Percentiles rank a stretch among this genome's conserved stretches.
These are phyloP conservation scores for Acanthochromis polyacanthus DNA, from an alignment of 2,113 vertebrate genomes.

Conservation along the genomic window DNA sequence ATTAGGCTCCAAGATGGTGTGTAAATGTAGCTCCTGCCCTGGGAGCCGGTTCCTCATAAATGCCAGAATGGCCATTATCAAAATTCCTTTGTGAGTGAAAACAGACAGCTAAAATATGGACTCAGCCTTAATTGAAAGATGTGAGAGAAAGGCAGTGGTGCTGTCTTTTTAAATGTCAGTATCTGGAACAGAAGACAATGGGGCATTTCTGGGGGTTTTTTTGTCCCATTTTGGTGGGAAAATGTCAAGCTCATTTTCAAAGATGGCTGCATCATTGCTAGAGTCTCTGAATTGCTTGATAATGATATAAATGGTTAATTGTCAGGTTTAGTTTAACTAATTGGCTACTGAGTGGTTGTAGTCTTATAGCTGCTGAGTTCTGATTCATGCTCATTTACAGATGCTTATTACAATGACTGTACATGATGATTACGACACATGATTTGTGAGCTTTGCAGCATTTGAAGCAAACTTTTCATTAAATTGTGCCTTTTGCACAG, in stretches of 20 bases:
- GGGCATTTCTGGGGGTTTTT: conserved; percentile 11
- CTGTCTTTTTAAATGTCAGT: conserved; percentile 79
- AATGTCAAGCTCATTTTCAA: conserved; percentile 69
- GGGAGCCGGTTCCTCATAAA: conserved; percentile 77
- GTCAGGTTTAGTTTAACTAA: conserved; percentile 49
- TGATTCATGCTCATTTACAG: conserved; percentile 56
- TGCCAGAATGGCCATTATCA: conserved; percentile 84
- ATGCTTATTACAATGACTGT: conserved; percentile 35
- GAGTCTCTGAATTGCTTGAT: conserved; percentile 22
- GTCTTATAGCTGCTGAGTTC: conserved; percentile 35
- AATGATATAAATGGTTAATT: conserved; percentile 26
- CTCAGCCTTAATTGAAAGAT: conserved; percentile 80
- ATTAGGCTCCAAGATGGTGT: conserved; percentile 81
- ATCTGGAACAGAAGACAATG: conserved; percentile 39
- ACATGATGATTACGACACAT: conserved; percentile 22
- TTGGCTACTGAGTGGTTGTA: conserved; percentile 49
- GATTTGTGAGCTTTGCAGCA: conserved; percentile 20
- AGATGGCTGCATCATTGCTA: conserved; percentile 46
- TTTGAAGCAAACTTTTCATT: background rate
- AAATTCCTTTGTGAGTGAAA: conserved; percentile 73
- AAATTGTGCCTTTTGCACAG: background rate
- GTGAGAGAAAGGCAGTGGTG: conserved; percentile 51
- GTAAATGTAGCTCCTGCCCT: conserved; percentile 68
- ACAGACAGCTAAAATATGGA: conserved; percentile 69
- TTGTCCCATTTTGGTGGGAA: conserved; percentile 47